Base-by-base conservation (phyloP, 2,113 vertebrate species). In the Megaceryle torquata region DNA sequence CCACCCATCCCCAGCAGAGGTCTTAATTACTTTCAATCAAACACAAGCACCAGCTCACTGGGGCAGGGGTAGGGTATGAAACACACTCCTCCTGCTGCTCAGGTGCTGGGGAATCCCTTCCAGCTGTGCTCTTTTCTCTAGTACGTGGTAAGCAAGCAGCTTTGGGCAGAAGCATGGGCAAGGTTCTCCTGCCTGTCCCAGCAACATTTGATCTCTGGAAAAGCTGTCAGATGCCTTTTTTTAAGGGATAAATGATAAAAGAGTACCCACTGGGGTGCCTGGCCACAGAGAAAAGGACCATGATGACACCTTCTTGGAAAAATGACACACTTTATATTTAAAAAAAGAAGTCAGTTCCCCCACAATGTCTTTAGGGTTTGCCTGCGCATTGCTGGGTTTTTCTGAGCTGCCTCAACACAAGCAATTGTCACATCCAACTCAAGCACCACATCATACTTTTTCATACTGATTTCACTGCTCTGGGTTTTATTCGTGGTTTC, bases 281-380 rank as follows among this genome's bases (percentile, higher is more conserved):
- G 14, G 39, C n/a, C 44, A 64, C 64, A 80, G 54, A 67, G 17
- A 29, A 43, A 39, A 29, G 8, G 41, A 33, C 29, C 11, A n/a
- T 0, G 1, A 28, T 26, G 31, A 56, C 6, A 20, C 8, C 29
- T 60, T 37, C 33, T 76, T 69, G 54, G 35, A 4, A 2, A 91
- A 91, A 74, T 65, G 26, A 18, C 21, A 26, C 12, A 25, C 20
- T 81, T 83, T 37, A 83, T 43, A 83, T 67, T 12, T 5, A 10
- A 53, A n/a, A 7, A 6, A 8, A 28, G 54, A 41, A 15, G 1
- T 6, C 18, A 59, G 3, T 4, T 63, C 59, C 24, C 19, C 6
- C 1, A 15, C 11, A 74, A 39, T 0, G 0, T 24, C 63, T 71
- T 67, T 6, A n/a, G 43, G 26, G 22, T 68, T 76, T 74, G 39